These are phyloP conservation scores for Dolichomitus sp. DNA, from an alignment of 2,888 invertebrate genomes.

Conservation along the genomic window DNA sequence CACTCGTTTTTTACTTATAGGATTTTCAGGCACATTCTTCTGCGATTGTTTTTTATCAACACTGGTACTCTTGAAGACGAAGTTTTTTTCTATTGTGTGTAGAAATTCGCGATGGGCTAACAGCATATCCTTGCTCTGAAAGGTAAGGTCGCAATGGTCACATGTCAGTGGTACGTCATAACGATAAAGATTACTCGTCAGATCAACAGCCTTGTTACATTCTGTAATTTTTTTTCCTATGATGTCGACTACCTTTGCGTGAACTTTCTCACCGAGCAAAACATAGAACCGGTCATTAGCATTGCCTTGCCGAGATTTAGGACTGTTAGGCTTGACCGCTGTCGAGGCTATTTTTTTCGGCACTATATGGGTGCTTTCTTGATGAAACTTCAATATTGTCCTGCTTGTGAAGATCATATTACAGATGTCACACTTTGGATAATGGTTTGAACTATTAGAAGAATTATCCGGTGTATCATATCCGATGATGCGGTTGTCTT, in stretches of 20 bases:
- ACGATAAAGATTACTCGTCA: constrained; percentile 17
- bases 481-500: not conserved
- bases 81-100: not conserved
- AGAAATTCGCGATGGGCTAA: not conserved
- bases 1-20: not conserved
- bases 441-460: not conserved
- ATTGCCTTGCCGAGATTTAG: too few species aligned
- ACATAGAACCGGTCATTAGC: constrained; percentile 17
- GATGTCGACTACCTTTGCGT: not conserved
- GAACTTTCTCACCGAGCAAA: not conserved
- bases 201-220: not conserved
- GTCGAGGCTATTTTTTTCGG: not conserved
- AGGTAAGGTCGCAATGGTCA: not conserved
- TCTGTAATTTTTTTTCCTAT: not conserved
- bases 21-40: not conserved
- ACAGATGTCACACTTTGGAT: constrained; percentile 1
- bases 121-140: constrained; percentile 7
- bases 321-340: not conserved
- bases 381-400: not conserved
- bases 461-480: not conserved
- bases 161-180: not conserved
- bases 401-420: not conserved
- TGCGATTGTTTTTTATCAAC: not conserved
- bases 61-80: not conserved
- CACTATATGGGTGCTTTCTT: not conserved